Evolutionary conservation across 2,888 invertebrate species (phyloP), one percentile per base, ranked within the genome.

Genomic region (Gymnocheta viridis): DNA sequence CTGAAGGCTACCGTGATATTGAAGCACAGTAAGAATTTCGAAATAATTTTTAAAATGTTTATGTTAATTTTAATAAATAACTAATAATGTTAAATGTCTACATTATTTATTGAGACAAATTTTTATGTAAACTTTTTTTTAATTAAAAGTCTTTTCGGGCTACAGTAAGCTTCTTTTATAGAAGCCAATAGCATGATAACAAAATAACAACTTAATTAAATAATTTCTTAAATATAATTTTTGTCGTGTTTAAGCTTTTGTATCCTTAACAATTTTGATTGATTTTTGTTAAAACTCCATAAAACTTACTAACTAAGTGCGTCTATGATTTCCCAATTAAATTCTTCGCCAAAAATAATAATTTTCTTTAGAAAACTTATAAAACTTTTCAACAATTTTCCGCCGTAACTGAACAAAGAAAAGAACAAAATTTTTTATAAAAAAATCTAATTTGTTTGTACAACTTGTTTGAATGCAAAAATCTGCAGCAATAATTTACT

Each of bases 391-490:
- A 27, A 29, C 24, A 27, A 49, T 27, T 60, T 60, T 12, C 38
- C 67, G 22, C 3, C 49, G 27, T 12, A 66, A 56, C 22, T 44
- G 22, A 17, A 49, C 19, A 29, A 67, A 64, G 44, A 7, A 72
- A 64, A 44, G 24, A n/a, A 64, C 10, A 47, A 24, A 72, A 32
- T 62, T 69, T 67, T 74, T 74, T 58, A 74, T 70, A 70, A 64
- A 12, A 62, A 76, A 81, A 54, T 27, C 3, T 24, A 66, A 67
- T 74, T 54, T 74, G 58, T 81, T 76, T 56, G 27, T 5, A 22
- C 69, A 82, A 82, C 74, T 82, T 82, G 74, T 82, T 82, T 47
- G 81, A 76, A 76, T 81, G 60, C 62, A 70, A 69, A 74, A 62
- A 64, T 69, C 62, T 29, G 49, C 19, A 60, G 49, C 51, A 60